Conservation (phyloP, 2,797 vertebrate genomes). For the Xiphorhynchus erythropygius region DNA sequence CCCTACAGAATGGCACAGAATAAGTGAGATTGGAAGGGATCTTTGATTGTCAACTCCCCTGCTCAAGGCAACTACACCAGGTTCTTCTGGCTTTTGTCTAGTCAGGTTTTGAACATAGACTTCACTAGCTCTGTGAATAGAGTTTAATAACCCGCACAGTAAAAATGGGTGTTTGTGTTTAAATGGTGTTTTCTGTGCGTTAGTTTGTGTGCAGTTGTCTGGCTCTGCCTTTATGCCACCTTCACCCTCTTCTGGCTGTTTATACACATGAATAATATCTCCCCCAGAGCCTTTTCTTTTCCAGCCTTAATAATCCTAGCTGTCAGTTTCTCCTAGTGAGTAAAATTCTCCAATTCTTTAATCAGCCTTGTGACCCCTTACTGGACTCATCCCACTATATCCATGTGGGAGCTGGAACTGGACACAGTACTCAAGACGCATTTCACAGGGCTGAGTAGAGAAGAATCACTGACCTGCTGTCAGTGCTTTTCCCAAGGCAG, state of each 20-base stretch:
- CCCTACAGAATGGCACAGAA: neutral
- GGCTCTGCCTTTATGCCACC: neutral
- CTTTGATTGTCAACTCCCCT: neutral
- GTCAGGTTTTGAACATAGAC: neutral
- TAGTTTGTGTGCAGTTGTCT: neutral
- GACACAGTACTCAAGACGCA: accelerated
- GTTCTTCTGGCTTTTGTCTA: neutral
- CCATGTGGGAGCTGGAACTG: neutral
- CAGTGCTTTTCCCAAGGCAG: neutral
- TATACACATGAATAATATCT: neutral
- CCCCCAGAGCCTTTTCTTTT: neutral
- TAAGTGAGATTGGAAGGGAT: neutral
- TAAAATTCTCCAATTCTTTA: neutral
- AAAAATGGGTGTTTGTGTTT: neutral
- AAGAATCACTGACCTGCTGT: neutral
- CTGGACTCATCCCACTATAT: neutral
- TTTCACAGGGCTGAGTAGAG: neutral
- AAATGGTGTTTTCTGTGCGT: neutral
- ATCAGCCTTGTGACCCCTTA: neutral
- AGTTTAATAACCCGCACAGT: neutral
- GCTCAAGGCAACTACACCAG: neutral
- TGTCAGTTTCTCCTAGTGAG: neutral
- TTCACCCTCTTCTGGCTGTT: neutral
- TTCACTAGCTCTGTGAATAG: neutral
- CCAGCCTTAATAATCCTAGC: neutral